Evolutionary conservation across 2,888 invertebrate species (phyloP).

Genomic region (Ophion ellenae): DNA sequence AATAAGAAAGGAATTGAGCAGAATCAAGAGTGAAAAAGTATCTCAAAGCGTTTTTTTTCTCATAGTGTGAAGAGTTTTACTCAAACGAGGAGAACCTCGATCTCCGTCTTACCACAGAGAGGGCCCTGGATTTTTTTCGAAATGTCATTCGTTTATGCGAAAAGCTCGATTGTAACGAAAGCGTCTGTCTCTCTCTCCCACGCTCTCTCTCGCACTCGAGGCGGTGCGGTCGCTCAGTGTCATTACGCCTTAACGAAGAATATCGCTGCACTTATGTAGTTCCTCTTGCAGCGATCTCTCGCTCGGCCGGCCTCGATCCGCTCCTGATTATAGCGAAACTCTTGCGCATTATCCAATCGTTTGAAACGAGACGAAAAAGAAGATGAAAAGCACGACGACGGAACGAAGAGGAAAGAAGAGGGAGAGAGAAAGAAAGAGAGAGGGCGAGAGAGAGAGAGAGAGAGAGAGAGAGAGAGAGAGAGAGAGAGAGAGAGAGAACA

Average conservation of each 20-base stretch:
- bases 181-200: not conserved
- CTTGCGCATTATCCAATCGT: constrained; percentile 78
- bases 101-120: not conserved
- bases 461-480: constrained; percentile 37
- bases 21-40: not conserved
- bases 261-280: constrained; percentile 37
- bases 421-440: constrained; percentile 34
- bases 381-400: constrained; percentile 36
- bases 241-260: constrained; percentile 36
- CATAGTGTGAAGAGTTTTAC: not conserved
- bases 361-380: constrained; percentile 49
- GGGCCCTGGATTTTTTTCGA: not conserved
- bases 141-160: not conserved
- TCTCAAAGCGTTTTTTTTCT: not conserved
- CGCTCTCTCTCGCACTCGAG: not conserved
- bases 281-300: constrained; percentile 14
- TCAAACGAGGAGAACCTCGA: not conserved
- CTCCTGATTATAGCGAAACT: constrained; percentile 70
- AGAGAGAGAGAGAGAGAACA: constrained; percentile 32
- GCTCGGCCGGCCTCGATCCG: constrained; percentile 24
- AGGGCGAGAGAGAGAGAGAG: constrained; percentile 28
- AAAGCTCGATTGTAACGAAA: not conserved
- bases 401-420: not conserved
- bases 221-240: not conserved
- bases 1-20: not conserved